phyloP scores from a whole-genome alignment of 2,113 vertebrate species.

The Seriola aureovittata region DNA sequence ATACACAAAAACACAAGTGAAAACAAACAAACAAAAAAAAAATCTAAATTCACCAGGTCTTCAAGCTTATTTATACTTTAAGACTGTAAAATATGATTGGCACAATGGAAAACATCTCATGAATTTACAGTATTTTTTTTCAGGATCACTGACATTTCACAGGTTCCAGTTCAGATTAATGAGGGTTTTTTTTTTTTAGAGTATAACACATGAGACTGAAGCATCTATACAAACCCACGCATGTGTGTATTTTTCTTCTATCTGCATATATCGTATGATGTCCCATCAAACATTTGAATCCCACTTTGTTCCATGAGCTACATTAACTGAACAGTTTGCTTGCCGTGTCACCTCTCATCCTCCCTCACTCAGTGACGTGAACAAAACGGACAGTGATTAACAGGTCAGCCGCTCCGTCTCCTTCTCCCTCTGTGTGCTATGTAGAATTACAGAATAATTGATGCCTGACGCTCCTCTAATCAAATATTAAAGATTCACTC shows the following conservation, averaged over 20 bases:
- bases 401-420: slow-evolving; percentile 57
- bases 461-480: slow-evolving; percentile 80
- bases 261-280: slow-evolving; percentile 46
- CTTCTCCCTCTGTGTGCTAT: slow-evolving; percentile 37
- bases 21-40: slow-evolving; percentile 25
- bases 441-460: slow-evolving; percentile 71
- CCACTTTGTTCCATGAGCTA: slow-evolving; percentile 57
- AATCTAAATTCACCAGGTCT: slow-evolving; percentile 72
- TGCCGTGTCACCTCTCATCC: slow-evolving; percentile 36
- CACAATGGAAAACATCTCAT: slow-evolving; percentile 69
- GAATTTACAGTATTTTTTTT: slow-evolving; percentile 65
- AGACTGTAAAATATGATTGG: slow-evolving; percentile 77
- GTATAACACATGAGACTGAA: slow-evolving; percentile 54
- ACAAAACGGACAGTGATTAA: slow-evolving; percentile 70
- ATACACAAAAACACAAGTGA: slow-evolving; percentile 73
- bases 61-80: slow-evolving; percentile 80
- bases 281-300: slow-evolving; percentile 54
- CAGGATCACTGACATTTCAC: slow-evolving; percentile 69
- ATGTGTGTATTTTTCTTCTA: slow-evolving; percentile 34
- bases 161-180: slow-evolving; percentile 77
- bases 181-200: slow-evolving; percentile 38
- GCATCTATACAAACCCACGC: slow-evolving; percentile 70
- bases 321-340: slow-evolving; percentile 64
- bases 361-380: slow-evolving; percentile 51
- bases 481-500: slow-evolving; percentile 89